Evolutionary conservation across 2,888 invertebrate genomes (phyloP).

Genomic region (Diarsia rubi): DNA sequence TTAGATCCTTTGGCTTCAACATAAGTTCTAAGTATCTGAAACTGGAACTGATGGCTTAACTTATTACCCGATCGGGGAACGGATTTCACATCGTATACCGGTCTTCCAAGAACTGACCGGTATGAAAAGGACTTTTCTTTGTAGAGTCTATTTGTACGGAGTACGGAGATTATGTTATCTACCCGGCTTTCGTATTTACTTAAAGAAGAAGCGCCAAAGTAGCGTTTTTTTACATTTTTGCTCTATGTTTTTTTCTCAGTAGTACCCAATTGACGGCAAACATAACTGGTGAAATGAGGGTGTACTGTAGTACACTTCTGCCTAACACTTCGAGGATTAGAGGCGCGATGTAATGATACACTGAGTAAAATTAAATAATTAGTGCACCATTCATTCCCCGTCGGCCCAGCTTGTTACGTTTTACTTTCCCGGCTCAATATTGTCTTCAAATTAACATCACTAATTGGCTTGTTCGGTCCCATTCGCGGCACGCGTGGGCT

Average conservation of each 20-base stretch:
- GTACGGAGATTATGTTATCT: background rate
- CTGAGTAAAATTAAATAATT: background rate
- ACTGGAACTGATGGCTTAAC: background rate
- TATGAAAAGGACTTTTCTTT: background rate
- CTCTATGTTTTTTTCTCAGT: background rate
- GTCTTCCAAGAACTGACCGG: background rate
- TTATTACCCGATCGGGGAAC: background rate
- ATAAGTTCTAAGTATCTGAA: background rate
- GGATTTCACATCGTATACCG: background rate
- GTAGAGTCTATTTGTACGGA: background rate
- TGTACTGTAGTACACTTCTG: background rate
- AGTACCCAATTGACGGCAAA: background rate
- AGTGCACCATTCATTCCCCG: background rate
- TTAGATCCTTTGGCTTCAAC: background rate
- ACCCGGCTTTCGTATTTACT: background rate
- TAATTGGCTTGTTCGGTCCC: slow-evolving; percentile 48
- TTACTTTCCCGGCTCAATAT: slow-evolving; percentile 29
- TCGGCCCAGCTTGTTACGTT: slow-evolving; percentile 14
- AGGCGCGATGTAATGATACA: background rate
- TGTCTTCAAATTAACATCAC: slow-evolving; percentile 37
- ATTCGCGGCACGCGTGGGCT: slow-evolving; percentile 24
- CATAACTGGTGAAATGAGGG: no score
- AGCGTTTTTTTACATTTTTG: no score
- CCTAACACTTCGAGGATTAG: background rate
- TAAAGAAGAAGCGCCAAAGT: no score